Evolutionary conservation across 1,140 invertebrate species (phyloP).

Genomic region (Heliconius nattereri): DNA sequence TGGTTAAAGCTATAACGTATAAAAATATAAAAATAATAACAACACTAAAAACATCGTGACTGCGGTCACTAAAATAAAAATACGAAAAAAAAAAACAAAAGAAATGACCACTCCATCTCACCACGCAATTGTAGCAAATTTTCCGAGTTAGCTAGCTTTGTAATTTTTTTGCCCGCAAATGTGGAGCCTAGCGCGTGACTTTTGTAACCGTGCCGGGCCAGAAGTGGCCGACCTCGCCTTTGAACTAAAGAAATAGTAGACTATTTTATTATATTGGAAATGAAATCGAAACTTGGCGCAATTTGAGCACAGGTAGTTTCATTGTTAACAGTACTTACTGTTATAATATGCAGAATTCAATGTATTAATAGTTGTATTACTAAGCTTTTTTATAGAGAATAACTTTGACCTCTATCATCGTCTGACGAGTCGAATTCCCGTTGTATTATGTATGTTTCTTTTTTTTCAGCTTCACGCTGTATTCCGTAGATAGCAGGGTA

Average conservation of each 20-base stretch:
- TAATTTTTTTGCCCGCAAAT: constrained; percentile 59
- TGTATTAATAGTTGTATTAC: neutral
- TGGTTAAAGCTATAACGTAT: no score
- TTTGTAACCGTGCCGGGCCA: constrained; percentile 47
- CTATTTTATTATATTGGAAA: constrained; percentile 34
- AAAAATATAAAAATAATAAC: neutral
- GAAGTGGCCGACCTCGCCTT: constrained; percentile 47
- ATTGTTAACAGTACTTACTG: neutral
- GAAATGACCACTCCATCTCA: constrained; percentile 16
- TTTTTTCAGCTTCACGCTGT: neutral
- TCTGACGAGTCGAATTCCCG: neutral
- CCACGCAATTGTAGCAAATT: constrained; percentile 25
- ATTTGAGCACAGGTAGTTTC: neutral
- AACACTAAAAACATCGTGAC: neutral
- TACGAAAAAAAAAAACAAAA: neutral
- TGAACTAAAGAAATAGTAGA: constrained; percentile 39
- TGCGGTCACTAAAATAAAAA: constrained; percentile 18
- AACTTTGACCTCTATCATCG: neutral
- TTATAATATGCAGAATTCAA: neutral
- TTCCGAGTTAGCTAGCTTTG: constrained; percentile 25
- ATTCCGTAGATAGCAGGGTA: no score
- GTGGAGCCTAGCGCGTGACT: constrained; percentile 48
- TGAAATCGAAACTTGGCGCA: constrained; percentile 33
- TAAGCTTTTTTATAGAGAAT: neutral
- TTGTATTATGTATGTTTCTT: neutral